A percentile compares a stretch with the other conserved stretches of the same genome.
These are phyloP conservation scores for Therioaphis trifolii DNA, from an alignment of 2,888 invertebrate species.

Conservation along the genomic window DNA sequence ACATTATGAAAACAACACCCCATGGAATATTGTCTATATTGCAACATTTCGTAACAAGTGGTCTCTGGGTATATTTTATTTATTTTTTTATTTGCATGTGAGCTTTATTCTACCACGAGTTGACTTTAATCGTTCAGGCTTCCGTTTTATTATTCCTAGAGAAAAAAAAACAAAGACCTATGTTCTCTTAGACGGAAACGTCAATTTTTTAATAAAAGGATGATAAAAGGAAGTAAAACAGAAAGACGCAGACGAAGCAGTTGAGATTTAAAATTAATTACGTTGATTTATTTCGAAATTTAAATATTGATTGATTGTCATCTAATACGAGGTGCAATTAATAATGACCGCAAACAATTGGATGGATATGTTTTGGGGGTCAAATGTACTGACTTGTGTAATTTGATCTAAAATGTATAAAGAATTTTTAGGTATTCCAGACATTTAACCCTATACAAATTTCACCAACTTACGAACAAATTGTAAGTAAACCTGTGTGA, in stretches of 20 bases:
- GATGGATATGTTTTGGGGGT: background rate
- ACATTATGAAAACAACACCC: background rate
- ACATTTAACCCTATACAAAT: too few species aligned
- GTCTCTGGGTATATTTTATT: background rate
- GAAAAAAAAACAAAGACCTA: background rate
- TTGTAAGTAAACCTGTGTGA: too few species aligned
- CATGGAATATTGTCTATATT: background rate
- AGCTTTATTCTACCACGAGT: background rate
- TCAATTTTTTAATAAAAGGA: slow-evolving; percentile 24
- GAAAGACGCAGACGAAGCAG: slow-evolving; percentile 10
- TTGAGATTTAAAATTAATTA: slow-evolving; percentile 34
- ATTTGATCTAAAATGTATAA: background rate
- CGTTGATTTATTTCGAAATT: slow-evolving; percentile 38
- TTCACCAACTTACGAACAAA: too few species aligned
- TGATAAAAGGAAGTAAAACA: slow-evolving; percentile 25
- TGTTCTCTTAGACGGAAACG: background rate
- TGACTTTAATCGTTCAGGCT: slow-evolving; percentile 1
- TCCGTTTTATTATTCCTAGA: background rate
- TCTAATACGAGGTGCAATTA: slow-evolving; percentile 21
- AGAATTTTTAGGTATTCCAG: too few species aligned
- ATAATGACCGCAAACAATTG: slow-evolving; percentile 11
- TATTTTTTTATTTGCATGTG: background rate
- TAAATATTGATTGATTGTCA: slow-evolving; percentile 31
- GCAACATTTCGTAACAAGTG: slow-evolving; percentile 11
- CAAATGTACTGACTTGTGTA: background rate